Evolutionary conservation across 2,888 invertebrate species (phyloP).

Genomic region (Meloe dianella): DNA sequence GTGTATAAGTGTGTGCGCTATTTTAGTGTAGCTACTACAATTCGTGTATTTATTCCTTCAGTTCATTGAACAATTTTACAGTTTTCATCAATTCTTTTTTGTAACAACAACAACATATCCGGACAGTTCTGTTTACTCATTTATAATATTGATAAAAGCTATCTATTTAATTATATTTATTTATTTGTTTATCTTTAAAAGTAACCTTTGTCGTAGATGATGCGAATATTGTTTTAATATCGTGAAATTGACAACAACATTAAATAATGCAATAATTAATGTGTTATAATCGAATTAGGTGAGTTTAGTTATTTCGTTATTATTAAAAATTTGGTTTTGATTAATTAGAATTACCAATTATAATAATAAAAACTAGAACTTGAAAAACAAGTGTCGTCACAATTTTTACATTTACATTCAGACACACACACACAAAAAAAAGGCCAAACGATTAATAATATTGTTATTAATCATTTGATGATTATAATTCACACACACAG

Average conservation of each 20-base stretch:
- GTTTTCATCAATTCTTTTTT: neutral
- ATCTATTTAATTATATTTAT: neutral
- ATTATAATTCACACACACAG: neutral
- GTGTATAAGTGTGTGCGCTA: no score
- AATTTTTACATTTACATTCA: neutral
- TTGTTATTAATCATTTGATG: neutral
- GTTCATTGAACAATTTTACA: neutral
- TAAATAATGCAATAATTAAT: neutral
- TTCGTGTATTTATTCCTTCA: neutral
- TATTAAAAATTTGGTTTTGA: neutral
- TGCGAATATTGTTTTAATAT: conserved; percentile 1
- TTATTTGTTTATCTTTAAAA: neutral
- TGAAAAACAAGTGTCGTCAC: neutral
- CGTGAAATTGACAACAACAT: no score
- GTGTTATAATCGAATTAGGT: neutral
- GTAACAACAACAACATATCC: neutral
- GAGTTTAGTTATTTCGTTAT: neutral
- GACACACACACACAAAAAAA: no score
- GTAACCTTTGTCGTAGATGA: neutral
- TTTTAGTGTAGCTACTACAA: neutral
- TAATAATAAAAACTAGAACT: neutral
- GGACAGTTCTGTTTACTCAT: neutral
- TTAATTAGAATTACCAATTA: neutral
- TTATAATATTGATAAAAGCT: neutral
- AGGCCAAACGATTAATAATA: neutral